phyloP scores from a whole-genome alignment of 2,113 vertebrate species.

The Carollia perspicillata region DNA sequence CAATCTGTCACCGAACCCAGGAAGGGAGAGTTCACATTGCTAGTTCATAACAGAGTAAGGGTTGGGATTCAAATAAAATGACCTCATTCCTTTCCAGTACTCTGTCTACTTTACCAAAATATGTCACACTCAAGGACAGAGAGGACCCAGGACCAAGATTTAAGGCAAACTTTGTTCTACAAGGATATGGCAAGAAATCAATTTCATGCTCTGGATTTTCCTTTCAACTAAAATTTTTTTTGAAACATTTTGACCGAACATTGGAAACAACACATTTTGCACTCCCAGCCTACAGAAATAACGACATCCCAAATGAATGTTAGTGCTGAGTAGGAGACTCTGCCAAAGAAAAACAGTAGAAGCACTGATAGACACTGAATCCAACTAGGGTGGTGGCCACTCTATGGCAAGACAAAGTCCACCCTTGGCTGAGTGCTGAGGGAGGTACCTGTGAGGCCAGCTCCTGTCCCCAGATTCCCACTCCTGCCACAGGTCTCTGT shows the following conservation, averaged over 20 bases:
- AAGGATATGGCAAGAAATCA: not conserved
- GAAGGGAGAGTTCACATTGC: not conserved
- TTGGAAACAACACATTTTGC: constrained; percentile 7
- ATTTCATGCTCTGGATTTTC: not conserved
- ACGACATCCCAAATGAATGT: not conserved
- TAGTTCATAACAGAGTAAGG: not conserved
- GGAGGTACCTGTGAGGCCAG: not conserved
- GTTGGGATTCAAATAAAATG: not conserved
- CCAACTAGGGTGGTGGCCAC: not conserved
- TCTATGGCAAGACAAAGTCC: not conserved
- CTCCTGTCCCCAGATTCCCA: not conserved
- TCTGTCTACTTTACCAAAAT: not conserved
- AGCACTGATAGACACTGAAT: not conserved
- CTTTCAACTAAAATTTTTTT: constrained; percentile 43
- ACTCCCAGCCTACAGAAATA: not conserved
- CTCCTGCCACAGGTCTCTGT: not conserved
- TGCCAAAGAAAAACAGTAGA: not conserved
- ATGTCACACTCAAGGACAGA: not conserved
- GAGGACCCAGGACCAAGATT: not conserved
- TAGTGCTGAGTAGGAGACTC: not conserved
- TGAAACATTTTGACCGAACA: not conserved
- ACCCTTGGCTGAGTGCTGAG: not conserved
- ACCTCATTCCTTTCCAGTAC: not conserved
- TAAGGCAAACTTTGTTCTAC: not conserved
- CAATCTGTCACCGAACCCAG: not conserved